Base-by-base conservation (phyloP, 2,113 vertebrate species). In the Cygnus atratus region DNA sequence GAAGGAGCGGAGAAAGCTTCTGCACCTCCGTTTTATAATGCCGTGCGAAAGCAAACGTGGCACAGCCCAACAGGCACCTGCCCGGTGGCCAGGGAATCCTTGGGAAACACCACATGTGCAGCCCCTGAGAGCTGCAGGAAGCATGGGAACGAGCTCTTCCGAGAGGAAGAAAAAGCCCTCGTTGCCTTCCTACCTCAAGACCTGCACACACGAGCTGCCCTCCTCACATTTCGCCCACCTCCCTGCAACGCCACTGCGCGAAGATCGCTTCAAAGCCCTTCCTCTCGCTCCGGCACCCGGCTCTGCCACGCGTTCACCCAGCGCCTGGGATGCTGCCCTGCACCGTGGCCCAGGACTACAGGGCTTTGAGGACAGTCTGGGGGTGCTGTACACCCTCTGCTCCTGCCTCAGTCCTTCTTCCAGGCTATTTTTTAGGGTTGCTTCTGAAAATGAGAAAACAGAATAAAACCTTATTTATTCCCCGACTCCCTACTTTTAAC, bases 1-100 rank as follows among this genome's bases (percentile, higher is more conserved):
- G 37, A 75, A 15, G n/a, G 37, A 77, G 48, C 44, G 25, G 50
- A 21, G 44, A 52, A 71, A 83, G 61, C 71, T 90, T 39, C 52
- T 37, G 17, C 41, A 21, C n/a, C 87, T 96, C 66, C 48, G 74
- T 78, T 81, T 95, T 96, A 95, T 94, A 87, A 83, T 88, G 61
- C 25, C 1, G 0, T 2, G 1, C 1, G 14, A 46, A 93, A 96
- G 97, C 44, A 48, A 92, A 98, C 98, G 95, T 97, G 97, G 97
- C 97, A 5, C 65, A 95, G 90, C 68, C 85, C 4, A 1, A 84
- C 71, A 81, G 93, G 94, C 80, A 76, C 70, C 20, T 28, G 31
- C 39, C 46, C n/a, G 13, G 55, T n/a, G 59, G 35, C 78, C 72
- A 94, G 86, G 91, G 46, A 72, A 33, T 44, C 71, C 21, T 15